phyloP scores from a whole-genome alignment of 2,113 vertebrate species.

The cat (Felis catus) region DNA sequence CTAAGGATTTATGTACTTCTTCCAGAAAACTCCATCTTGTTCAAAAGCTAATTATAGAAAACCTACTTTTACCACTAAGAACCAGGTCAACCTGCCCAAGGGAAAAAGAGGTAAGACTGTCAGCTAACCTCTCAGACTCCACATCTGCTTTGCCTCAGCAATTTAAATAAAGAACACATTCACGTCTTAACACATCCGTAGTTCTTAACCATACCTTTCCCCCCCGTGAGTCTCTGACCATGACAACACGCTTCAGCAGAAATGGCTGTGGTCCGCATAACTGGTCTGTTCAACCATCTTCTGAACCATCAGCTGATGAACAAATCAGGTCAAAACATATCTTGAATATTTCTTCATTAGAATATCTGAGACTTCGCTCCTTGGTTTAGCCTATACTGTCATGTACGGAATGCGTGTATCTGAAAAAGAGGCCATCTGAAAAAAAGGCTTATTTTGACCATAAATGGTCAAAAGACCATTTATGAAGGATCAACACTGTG shows the following conservation, averaged over 20 bases:
- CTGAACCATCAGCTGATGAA: neutral
- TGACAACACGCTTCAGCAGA: neutral
- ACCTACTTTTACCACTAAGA: neutral
- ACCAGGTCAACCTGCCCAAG: neutral
- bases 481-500: neutral
- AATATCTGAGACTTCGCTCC: neutral
- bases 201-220: neutral
- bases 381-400: neutral
- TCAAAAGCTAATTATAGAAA: neutral
- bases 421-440: neutral
- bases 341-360: neutral
- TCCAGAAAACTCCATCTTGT: neutral
- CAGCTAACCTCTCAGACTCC: neutral
- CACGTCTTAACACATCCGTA: neutral
- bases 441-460: no score
- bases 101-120: neutral
- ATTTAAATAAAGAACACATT: neutral
- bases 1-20: neutral
- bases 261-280: fast-evolving
- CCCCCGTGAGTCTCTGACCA: neutral
- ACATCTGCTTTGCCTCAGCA: neutral
- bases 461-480: no score
- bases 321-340: neutral
- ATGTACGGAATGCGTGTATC: neutral
- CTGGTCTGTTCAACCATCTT: neutral